Percentiles rank a stretch among this genome's conserved stretches.
Evolutionary conservation across 2,113 vertebrate genomes (phyloP).

Genomic region (Chrysemys picta): DNA sequence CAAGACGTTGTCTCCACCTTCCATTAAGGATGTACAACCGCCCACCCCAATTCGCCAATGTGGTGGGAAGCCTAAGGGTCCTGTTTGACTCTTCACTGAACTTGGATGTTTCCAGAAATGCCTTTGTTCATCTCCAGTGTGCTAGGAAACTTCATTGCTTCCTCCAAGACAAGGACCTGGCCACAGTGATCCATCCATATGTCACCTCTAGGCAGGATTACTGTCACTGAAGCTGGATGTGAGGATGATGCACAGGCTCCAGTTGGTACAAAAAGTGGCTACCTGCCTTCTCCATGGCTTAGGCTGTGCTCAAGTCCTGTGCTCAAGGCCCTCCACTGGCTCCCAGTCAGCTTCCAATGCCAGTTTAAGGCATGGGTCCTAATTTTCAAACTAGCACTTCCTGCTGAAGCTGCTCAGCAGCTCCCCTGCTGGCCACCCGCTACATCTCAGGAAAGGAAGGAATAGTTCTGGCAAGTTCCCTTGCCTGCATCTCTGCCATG

Average conservation of each 20-base stretch:
- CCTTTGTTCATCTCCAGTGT: background rate
- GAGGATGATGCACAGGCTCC: background rate
- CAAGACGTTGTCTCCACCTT: constrained; percentile 9
- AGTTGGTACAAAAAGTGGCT: background rate
- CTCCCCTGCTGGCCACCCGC: no score
- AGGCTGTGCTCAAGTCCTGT: constrained; percentile 7
- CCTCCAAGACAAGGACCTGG: background rate
- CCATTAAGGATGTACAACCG: background rate
- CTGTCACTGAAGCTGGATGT: background rate
- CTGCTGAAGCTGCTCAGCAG: background rate
- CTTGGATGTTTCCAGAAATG: background rate
- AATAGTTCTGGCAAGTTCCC: no score
- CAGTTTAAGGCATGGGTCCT: background rate
- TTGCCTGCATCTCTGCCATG: no score
- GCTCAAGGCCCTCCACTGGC: background rate
- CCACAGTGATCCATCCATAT: constrained; percentile 8
- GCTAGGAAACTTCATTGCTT: background rate
- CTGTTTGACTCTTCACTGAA: background rate
- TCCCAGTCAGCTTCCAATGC: background rate
- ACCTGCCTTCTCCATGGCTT: constrained; percentile 13
- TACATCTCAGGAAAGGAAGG: no score
- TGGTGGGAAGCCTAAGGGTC: background rate
- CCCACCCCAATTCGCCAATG: background rate
- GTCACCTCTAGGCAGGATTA: constrained; percentile 14
- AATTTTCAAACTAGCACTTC: constrained; percentile 32